These are phyloP conservation scores for Mormyrops boulengeri DNA, from an alignment of 2,797 vertebrate species.

Conservation along the genomic window DNA sequence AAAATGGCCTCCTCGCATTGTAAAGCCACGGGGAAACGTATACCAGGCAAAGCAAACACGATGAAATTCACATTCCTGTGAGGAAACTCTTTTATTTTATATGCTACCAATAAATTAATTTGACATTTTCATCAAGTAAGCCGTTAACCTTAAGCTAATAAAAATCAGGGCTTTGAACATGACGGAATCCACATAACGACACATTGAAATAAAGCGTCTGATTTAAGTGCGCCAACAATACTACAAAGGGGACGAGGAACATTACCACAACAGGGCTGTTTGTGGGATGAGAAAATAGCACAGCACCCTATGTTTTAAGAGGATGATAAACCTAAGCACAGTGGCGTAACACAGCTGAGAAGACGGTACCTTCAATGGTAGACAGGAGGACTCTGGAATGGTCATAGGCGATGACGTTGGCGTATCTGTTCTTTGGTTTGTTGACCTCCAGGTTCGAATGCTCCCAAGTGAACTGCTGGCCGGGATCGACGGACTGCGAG, in stretches of 20 bases:
- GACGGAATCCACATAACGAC: neutral
- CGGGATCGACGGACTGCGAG: conserved; percentile 87
- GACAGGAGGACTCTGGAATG: conserved; percentile 84
- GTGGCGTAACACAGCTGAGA: neutral
- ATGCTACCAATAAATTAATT: neutral
- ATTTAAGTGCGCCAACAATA: neutral
- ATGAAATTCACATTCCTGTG: neutral
- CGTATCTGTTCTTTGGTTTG: conserved; percentile 99
- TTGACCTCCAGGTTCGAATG: conserved; percentile 98
- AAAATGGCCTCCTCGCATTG: neutral
- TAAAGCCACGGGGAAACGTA: neutral
- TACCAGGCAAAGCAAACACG: neutral
- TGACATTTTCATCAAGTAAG: neutral
- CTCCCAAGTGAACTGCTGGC: conserved; percentile 98
- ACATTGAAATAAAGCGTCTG: neutral
- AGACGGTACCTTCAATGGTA: conserved; percentile 76
- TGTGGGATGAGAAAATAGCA: neutral
- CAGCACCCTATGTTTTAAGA: neutral
- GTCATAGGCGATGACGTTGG: conserved; percentile 75
- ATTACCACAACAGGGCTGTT: neutral
- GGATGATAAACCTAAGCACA: neutral
- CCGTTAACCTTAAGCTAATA: neutral
- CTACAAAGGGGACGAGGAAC: neutral
- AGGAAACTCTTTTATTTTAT: neutral
- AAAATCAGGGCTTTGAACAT: neutral